Conservation (phyloP, 2,888 invertebrate genomes). For the Parapristionchus giblindavisi region DNA sequence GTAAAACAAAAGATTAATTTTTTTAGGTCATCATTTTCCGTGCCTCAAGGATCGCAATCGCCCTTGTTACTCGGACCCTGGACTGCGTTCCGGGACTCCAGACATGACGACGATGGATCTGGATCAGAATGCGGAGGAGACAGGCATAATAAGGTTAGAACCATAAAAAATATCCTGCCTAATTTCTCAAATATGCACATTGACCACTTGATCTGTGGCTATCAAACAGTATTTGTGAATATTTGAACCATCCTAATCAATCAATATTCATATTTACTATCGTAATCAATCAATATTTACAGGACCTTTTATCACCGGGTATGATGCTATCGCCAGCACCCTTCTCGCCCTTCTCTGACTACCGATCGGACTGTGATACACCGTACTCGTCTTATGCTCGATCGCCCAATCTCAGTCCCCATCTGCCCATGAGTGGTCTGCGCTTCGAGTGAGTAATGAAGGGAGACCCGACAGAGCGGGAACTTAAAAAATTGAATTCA, state of each 20-base stretch:
- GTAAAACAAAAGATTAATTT: neutral
- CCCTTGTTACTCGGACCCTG: constrained; percentile 59
- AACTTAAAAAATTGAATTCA: neutral
- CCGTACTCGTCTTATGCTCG: constrained; percentile 58
- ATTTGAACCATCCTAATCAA: no score
- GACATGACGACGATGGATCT: constrained; percentile 33
- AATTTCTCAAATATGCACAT: neutral
- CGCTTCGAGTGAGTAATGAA: constrained; percentile 60
- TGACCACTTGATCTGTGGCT: no score
- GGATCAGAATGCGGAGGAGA: constrained; percentile 26
- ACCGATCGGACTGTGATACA: constrained; percentile 52
- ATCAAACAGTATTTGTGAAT: no score
- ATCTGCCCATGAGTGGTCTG: constrained; percentile 43
- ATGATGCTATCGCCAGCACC: constrained; percentile 66
- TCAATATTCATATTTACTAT: no score
- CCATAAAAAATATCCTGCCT: neutral
- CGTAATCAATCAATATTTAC: constrained; percentile 23
- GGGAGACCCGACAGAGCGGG: neutral
- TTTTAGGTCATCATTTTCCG: constrained; percentile 38
- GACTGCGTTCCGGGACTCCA: constrained; percentile 54
- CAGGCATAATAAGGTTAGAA: constrained; percentile 16
- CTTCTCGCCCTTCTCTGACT: constrained; percentile 65
- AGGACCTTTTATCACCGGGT: constrained; percentile 39
- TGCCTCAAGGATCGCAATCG: constrained; percentile 29
- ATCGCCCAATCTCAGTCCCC: constrained; percentile 58